Evolutionary conservation across 2,797 vertebrate species (phyloP), one percentile per base, ranked within the genome.

Genomic region (Gymnoscopelus microlampas): DNA sequence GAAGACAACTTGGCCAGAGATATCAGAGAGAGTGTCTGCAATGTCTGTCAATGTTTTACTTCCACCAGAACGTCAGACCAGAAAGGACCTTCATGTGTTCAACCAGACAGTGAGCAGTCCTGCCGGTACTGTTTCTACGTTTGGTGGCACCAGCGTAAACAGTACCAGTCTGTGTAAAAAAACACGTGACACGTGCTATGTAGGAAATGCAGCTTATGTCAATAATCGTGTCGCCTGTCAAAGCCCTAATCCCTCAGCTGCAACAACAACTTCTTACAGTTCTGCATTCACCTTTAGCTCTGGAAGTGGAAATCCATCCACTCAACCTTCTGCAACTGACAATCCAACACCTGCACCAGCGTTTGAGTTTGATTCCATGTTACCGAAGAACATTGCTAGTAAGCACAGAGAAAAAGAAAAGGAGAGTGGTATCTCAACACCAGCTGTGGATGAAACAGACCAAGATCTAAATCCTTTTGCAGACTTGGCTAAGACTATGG

Each of bases 401-500:
- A 95, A 94, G 66, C 94, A 94, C 81, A 89, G 84, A 58, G 93
- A 92, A 79, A 95, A 93, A 61, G 93, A 94, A 62, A 87, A 73
- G 3, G 77, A 82, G 15, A 19, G 67, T 51, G 74, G 83, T 8
- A 12, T 5, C 68, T 56, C 71, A 11, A 9, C 55, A 23, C 47
- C 77, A 13, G 66, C 71, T 14, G 35, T 32, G 7, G 64, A 23
- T n/a, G 68, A 75, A 68, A 23, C 57, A 0, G 81, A 74, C 14
- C 29, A 81, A 14, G 87, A 89, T 9, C 26, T 29, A 29, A 94
- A 93, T 79, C 92, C 92, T 82, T 98, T 99, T 94, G 95, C 96
- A 39, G 97, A 98, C 54, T 92, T 98, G 90, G 96, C 97, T 66
- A 91, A 95, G 63, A 92, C 88, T 61, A 81, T 94, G 59, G 80